A percentile compares a stretch with the other conserved stretches of the same genome.
Conservation (phyloP, 2,113 vertebrate genomes). For the Panthera tigris region DNA sequence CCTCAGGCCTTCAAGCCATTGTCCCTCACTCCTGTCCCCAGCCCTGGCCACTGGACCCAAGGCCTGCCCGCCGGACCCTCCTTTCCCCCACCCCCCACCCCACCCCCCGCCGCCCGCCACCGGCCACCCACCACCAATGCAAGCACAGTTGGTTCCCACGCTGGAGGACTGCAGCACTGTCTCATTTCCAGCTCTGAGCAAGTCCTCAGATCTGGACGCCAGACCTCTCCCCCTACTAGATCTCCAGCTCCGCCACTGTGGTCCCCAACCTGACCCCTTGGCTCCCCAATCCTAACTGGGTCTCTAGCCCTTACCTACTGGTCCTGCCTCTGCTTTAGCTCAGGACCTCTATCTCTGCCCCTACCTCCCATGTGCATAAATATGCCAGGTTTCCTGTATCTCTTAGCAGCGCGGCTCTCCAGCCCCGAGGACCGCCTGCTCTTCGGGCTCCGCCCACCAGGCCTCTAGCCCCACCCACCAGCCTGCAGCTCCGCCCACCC, state of each 20-base stretch:
- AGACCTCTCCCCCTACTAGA: neutral
- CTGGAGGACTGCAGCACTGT: rapidly evolving
- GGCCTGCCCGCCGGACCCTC: rapidly evolving
- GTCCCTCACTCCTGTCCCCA: neutral
- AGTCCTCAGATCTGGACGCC: neutral
- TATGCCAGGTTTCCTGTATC: too few species aligned
- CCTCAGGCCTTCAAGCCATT: neutral
- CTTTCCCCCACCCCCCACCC: neutral
- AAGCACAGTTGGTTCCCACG: neutral
- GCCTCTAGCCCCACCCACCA: neutral
- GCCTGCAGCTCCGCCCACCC: neutral
- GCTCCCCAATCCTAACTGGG: neutral
- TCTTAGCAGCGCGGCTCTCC: rapidly evolving
- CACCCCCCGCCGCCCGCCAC: too few species aligned
- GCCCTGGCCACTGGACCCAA: neutral
- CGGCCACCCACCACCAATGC: neutral
- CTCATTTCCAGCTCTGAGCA: neutral
- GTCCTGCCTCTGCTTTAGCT: too few species aligned
- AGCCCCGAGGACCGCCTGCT: too few species aligned
- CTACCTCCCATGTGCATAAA: neutral
- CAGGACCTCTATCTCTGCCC: neutral
- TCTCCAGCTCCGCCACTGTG: too few species aligned
- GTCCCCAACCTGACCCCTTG: too few species aligned
- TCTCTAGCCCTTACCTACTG: neutral
- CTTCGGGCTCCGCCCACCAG: neutral